These are phyloP conservation scores for Pollenia amentaria DNA, from an alignment of 2,888 invertebrate species.

Conservation along the genomic window DNA sequence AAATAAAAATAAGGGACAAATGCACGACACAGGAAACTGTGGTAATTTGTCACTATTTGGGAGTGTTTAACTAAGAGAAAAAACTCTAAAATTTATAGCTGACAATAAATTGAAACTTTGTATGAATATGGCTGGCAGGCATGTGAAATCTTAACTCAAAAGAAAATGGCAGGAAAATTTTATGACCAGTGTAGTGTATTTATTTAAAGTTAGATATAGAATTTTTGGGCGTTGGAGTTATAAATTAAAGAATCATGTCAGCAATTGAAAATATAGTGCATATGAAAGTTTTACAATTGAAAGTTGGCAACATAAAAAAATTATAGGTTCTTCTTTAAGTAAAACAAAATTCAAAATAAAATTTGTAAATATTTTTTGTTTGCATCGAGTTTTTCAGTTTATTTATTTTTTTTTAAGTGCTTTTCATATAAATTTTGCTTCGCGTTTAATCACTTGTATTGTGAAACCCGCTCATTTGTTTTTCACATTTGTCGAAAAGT, in stretches of 20 bases:
- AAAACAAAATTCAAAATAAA: too few species aligned
- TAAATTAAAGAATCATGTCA: neutral
- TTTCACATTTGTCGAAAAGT: too few species aligned
- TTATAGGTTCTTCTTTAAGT: neutral
- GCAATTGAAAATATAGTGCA: neutral
- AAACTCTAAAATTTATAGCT: slow-evolving; percentile 36
- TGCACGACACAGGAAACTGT: slow-evolving; percentile 69
- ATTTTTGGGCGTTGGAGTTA: slow-evolving; percentile 14
- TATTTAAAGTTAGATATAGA: neutral
- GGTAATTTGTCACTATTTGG: slow-evolving; percentile 70
- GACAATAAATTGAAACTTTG: slow-evolving; percentile 38
- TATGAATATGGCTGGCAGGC: slow-evolving; percentile 20
- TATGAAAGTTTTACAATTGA: neutral
- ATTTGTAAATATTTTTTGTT: too few species aligned
- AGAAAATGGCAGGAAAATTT: neutral
- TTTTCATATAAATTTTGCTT: too few species aligned
- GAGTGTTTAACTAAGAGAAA: slow-evolving; percentile 53
- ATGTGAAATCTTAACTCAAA: slow-evolving; percentile 34
- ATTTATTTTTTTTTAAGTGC: too few species aligned
- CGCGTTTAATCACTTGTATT: too few species aligned
- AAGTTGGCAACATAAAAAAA: neutral
- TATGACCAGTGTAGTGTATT: neutral
- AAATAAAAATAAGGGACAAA: slow-evolving; percentile 25
- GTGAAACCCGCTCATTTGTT: too few species aligned
- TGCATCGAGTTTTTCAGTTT: too few species aligned